phyloP scores from a whole-genome alignment of 2,113 vertebrate species.

The Erpornis zantholeuca region DNA sequence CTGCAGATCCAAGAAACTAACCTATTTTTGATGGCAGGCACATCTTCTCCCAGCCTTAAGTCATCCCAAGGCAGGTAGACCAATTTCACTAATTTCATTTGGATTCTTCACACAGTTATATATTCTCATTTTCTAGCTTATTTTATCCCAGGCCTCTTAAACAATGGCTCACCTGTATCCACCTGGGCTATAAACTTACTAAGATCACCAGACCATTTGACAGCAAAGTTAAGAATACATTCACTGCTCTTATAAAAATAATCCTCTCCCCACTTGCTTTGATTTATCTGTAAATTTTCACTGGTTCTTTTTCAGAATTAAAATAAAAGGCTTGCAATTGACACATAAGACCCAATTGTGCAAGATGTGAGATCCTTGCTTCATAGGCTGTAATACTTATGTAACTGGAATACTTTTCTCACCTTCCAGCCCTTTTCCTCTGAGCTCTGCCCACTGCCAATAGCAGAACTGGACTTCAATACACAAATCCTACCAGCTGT shows the following conservation, averaged over 20 bases:
- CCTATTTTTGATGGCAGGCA: neutral
- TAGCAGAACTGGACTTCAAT: neutral
- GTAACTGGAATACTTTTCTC: neutral
- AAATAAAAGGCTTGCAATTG: neutral
- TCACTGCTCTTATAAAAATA: neutral
- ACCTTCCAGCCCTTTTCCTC: neutral
- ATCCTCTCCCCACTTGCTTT: neutral
- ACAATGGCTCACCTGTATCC: neutral
- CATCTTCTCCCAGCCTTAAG: neutral
- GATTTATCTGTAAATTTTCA: neutral
- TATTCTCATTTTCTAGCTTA: neutral
- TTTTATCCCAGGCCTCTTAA: neutral
- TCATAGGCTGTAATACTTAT: neutral
- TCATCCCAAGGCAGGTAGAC: neutral
- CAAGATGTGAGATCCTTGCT: neutral
- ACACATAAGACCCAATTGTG: neutral
- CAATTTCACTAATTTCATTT: neutral
- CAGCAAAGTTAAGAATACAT: neutral
- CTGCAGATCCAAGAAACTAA: neutral
- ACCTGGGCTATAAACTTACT: neutral
- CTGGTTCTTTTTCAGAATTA: neutral
- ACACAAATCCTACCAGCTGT: fast-evolving
- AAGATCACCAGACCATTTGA: neutral
- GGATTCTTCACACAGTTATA: neutral
- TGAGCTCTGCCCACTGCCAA: neutral